A percentile compares a stretch with the other conserved stretches of the same genome.
Conservation (phyloP, 2,113 vertebrate genomes). For the Mungos mungo region DNA sequence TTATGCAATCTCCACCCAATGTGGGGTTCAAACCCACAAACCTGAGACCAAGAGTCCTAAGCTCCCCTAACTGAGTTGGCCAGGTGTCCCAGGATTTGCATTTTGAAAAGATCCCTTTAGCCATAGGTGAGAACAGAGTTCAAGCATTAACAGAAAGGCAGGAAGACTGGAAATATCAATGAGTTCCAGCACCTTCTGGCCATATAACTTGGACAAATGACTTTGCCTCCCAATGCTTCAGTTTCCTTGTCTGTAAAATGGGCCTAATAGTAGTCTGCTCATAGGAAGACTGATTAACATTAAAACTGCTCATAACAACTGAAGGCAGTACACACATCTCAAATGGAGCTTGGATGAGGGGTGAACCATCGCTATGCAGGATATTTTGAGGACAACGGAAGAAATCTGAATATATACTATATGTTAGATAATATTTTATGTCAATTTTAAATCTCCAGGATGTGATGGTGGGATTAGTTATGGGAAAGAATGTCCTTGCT, state of each 20-base stretch:
- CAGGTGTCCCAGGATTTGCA: not conserved
- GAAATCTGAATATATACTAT: not conserved
- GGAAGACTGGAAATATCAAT: not conserved
- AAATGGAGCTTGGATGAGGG: not conserved
- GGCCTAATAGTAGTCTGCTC: not conserved
- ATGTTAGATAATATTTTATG: not conserved
- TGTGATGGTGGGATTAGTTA: not conserved
- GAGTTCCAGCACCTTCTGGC: not conserved
- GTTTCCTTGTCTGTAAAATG: slow-evolving; percentile 7
- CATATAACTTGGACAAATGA: not conserved
- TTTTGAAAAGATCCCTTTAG: not conserved
- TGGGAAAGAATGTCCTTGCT: not conserved
- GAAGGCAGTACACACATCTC: not conserved
- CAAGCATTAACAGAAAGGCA: not conserved
- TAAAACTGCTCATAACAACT: not conserved
- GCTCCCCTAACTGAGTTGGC: too few species aligned
- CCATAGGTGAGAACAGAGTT: not conserved
- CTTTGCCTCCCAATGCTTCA: not conserved
- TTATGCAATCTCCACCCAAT: too few species aligned
- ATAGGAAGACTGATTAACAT: not conserved
- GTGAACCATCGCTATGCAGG: not conserved
- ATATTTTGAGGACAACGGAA: not conserved
- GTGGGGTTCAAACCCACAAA: too few species aligned
- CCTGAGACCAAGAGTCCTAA: too few species aligned
- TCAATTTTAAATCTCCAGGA: not conserved